These are phyloP conservation scores for Diplazon laetatorius DNA, from an alignment of 2,888 invertebrate species.

Conservation along the genomic window DNA sequence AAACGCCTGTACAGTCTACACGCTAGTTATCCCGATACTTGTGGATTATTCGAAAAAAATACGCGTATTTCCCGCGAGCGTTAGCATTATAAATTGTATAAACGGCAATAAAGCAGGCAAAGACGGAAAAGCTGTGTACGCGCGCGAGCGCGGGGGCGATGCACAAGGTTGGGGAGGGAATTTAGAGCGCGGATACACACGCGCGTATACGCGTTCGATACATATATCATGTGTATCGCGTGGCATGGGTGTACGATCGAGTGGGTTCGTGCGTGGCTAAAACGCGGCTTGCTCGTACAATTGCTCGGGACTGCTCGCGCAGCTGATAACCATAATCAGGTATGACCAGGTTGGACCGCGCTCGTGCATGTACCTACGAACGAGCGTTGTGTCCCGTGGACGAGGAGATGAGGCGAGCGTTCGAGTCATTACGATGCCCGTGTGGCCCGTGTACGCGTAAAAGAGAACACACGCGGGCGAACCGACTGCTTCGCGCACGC, in stretches of 20 bases:
- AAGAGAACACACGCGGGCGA: constrained; percentile 18
- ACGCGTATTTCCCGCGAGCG: too few species aligned
- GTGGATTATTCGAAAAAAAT: too few species aligned
- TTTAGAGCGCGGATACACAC: neutral
- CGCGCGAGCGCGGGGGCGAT: too few species aligned
- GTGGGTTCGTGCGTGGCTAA: constrained; percentile 76
- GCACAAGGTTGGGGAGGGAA: constrained; percentile 43
- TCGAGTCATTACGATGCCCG: constrained; percentile 60
- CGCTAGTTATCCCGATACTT: too few species aligned
- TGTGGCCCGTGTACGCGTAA: constrained; percentile 28
- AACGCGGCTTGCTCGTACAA: constrained; percentile 74
- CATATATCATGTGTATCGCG: constrained; percentile 8
- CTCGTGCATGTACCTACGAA: constrained; percentile 13
- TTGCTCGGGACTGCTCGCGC: constrained; percentile 66
- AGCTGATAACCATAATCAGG: constrained; percentile 75
- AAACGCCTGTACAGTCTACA: too few species aligned
- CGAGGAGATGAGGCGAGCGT: constrained; percentile 43
- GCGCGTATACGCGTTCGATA: neutral
- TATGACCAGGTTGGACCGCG: constrained; percentile 49
- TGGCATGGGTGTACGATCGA: constrained; percentile 39
- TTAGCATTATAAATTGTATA: too few species aligned
- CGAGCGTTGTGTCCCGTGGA: neutral
- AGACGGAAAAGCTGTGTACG: too few species aligned
- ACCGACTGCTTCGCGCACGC: too few species aligned
- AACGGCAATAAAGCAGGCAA: too few species aligned